Base-by-base conservation (phyloP, 2,888 invertebrate genomes). In the Lithophane ornitopus region DNA sequence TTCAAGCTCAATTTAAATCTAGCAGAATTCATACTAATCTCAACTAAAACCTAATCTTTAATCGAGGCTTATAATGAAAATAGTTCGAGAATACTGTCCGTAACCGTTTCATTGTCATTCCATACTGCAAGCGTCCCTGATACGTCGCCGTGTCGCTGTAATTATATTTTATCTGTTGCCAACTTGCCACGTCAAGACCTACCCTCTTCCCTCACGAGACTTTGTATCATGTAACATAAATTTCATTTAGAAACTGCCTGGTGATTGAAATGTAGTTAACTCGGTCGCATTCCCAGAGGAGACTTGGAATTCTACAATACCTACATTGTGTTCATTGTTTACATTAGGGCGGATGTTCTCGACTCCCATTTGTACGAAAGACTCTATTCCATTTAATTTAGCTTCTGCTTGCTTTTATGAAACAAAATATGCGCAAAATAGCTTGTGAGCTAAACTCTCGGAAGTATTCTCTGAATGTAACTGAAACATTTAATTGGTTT, bases 241-340 rank as follows among this genome's bases (percentile, higher is more conserved):
- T 76, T 84, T 58, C 52, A 85, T 81, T 84, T 77, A 67, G 74
- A 74, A 61, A 46, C 65, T 76, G 49, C 26, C 63, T 80, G 72
- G 74, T 75, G 76, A 86, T 87, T 85, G 80, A 81, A 87, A 80
- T 77, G 52, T 85, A 77, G 81, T 87, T 85, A 81, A 78, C 68
- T 52, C 61, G 66, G 66, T 71, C 59, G 28, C 58, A 69, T 81
- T 76, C 78, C 83, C 85, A 41, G 52, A n/a, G 74, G 85, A 65
- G 44, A 73, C 73, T 16, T 34, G 59, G 34, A 54, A 58, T 66
- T 65, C 68, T 56, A 76, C 61, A 67, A 66, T 75, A 80, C 75
- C 52, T 41, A 74, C 65, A 79, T 73, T 78, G 68, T 81, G 78
- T 67, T 63, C 67, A 63, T 68, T 78, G 82, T 82, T 59, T 58